Conservation (phyloP, 2,113 vertebrate species). For the Centropus unirufus region DNA sequence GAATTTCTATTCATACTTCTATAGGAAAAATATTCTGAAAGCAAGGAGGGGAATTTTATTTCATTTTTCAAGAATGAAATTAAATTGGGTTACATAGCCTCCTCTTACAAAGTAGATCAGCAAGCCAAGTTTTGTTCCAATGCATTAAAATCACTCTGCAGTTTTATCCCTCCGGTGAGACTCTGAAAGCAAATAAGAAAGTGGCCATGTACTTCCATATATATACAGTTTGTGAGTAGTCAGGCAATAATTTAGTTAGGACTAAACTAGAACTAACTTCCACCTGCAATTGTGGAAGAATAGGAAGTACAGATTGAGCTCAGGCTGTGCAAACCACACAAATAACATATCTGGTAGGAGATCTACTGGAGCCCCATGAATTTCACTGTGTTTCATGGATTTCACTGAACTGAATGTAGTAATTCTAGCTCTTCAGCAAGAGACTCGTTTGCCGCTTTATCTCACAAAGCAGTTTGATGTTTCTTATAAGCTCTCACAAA, state of each 20-base stretch:
- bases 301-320: not conserved
- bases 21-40: not conserved
- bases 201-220: not conserved
- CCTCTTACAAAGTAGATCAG: not conserved
- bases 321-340: not conserved
- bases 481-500: not conserved
- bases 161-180: not conserved
- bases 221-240: not conserved
- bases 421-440: not conserved
- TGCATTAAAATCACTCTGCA: not conserved
- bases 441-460: not conserved
- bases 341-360: rapidly evolving
- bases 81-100: not conserved
- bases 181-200: not conserved
- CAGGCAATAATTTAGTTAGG: not conserved
- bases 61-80: not conserved
- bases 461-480: not conserved
- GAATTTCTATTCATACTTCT: not conserved
- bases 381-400: not conserved
- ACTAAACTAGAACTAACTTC: not conserved
- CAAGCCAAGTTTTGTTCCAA: not conserved
- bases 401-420: not conserved
- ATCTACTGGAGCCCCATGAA: not conserved
- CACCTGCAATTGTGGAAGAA: not conserved
- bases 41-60: not conserved